phyloP scores from a whole-genome alignment of 2,113 vertebrate species.

The Lagopus leucura region DNA sequence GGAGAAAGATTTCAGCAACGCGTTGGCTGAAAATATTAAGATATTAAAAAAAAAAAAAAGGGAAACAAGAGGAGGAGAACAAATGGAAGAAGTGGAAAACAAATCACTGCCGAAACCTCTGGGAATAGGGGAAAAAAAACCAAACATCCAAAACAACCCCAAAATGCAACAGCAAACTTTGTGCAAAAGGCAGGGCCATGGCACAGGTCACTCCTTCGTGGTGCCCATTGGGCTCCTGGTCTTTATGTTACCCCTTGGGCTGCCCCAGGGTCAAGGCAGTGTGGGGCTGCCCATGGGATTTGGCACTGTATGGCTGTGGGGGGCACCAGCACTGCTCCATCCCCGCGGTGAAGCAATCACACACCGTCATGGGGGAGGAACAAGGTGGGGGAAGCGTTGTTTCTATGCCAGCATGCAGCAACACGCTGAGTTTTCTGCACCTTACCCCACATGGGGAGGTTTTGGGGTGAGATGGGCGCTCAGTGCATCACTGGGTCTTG shows the following conservation, averaged over 20 bases:
- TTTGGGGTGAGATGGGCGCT: background rate
- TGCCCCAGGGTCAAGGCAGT: background rate
- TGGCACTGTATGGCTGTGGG: background rate
- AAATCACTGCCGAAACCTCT: background rate
- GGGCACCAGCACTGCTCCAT: background rate
- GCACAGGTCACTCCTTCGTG: too few relatives aligned
- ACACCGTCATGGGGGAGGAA: background rate
- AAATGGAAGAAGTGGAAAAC: background rate
- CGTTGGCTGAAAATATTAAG: slow-evolving; percentile 32
- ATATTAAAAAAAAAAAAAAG: background rate
- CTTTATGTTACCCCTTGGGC: too few relatives aligned
- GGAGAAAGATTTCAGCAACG: background rate
- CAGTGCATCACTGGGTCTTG: background rate
- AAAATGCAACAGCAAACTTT: too few relatives aligned
- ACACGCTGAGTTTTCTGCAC: background rate
- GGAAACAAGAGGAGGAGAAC: background rate
- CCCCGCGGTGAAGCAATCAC: slow-evolving; percentile 3
- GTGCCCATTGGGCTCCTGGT: too few relatives aligned
- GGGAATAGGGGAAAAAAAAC: background rate
- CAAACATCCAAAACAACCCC: background rate
- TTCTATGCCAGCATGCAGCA: background rate
- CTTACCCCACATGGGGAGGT: background rate
- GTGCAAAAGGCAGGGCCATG: too few relatives aligned
- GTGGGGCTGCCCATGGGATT: too few relatives aligned
- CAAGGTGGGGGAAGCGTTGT: background rate